Evolutionary conservation across 2,113 vertebrate genomes (phyloP), one percentile per base, ranked within the genome.

Genomic region (Forbesichthys papilliferus): DNA sequence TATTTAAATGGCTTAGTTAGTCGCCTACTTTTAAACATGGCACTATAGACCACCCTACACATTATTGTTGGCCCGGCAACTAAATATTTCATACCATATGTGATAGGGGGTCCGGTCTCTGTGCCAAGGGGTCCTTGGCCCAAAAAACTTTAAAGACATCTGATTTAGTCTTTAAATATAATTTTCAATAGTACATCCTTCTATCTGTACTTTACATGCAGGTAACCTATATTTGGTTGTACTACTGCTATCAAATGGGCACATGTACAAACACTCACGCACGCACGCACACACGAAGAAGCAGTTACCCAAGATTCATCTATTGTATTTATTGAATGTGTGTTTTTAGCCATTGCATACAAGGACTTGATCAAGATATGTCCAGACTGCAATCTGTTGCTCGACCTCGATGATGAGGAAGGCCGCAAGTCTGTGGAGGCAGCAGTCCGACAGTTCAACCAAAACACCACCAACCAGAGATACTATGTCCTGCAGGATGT

Each of bases 401-500:
- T 54, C 0, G 3, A 46, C 10, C 69, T 67, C 4, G 42, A 20
- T 14, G 4, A 0, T 1, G 0, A 33, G 1, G n/a, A 56, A 1
- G 60, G 54, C 7, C 27, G 70, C 2, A 18, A 5, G 0, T 14
- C 27, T 33, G 34, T 63, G 0, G 0, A 9, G 2, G 7, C 36
- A 49, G 20, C 49, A 7, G 14, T 75, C 16, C 14, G 27, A 11
- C 4, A 27, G 20, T 54, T 69, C 57, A 82, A 82, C 59, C 0
- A 61, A 12, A 70, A 79, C 57, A 8, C 1, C 48, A 64, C 13
- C 62, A 20, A 64, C 12, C 1, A 60, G 14, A 13, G 9, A 46
- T 36, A 61, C 42, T 78, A 36, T 5, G 1, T 68, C 51, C 68
- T 78, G 52, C 10, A 48, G 12, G 75, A 78, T n/a, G 76, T 79